Evolutionary conservation across 2,888 invertebrate species (phyloP).

Genomic region (Dyspetes luteomarginatus): DNA sequence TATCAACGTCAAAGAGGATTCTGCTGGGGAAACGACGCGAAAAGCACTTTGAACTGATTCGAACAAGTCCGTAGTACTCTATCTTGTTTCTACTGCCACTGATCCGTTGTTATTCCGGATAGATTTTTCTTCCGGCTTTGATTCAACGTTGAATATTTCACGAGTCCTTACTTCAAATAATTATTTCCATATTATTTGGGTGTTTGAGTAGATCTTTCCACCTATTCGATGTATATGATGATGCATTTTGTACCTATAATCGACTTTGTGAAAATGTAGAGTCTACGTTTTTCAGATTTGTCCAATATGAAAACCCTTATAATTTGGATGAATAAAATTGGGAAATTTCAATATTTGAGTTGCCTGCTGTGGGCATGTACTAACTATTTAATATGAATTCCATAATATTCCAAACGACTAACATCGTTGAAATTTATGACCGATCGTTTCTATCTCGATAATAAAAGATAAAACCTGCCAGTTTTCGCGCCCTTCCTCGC

Average conservation of each 20-base stretch:
- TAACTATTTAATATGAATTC: background rate
- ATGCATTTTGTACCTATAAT: no score
- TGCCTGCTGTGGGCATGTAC: background rate
- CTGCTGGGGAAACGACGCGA: background rate
- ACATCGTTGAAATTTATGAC: constrained; percentile 5
- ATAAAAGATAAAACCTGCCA: constrained; percentile 28
- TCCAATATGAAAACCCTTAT: no score
- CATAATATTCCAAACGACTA: background rate
- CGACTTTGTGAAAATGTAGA: no score
- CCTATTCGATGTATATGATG: no score
- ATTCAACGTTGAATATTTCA: no score
- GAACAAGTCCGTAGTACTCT: background rate
- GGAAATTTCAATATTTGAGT: background rate
- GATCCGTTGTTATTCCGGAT: no score
- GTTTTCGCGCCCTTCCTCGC: background rate
- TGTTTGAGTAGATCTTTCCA: no score
- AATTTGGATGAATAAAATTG: background rate
- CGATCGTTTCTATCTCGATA: constrained; percentile 19
- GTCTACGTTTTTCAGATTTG: no score
- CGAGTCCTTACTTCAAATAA: no score
- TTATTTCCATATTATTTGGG: no score
- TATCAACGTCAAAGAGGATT: constrained; percentile 31
- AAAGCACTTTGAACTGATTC: constrained; percentile 21
- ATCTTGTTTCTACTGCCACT: background rate
- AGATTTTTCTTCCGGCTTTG: no score